Base-by-base conservation (phyloP, 1,140 invertebrate genomes). In the Samia ricini region DNA sequence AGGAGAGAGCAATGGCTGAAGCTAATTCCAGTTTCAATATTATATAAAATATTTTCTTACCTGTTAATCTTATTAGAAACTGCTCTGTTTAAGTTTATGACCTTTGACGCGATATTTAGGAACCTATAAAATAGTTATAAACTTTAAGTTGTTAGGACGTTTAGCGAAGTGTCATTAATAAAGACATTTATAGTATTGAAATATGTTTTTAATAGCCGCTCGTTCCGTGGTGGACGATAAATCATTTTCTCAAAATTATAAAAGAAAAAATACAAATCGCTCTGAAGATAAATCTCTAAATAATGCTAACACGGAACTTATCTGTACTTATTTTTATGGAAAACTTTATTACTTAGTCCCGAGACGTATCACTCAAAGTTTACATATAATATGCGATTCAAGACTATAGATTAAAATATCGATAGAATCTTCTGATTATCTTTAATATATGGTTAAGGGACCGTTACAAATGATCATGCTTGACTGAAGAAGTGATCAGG, bases 291-390 rank as follows among this genome's bases (percentile, higher is more conserved):
- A n/a, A n/a, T n/a, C n/a, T n/a, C n/a, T n/a, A n/a, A n/a, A n/a
- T n/a, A n/a, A n/a, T n/a, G n/a, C n/a, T n/a, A 54, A 26, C 56
- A 20, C 26, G 56, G 19, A 57, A 36, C 18, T 57, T 6, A 20
- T 33, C n/a, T n/a, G n/a, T n/a, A n/a, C n/a, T 36, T 19, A 42
- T 42, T 42, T 42, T 42, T 42, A 42, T 42, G 33, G 33, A 57
- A 56, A 29, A 56, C 55, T 33, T 19, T 56, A 23, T 26, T 24
- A 42, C 15, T 59, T 42, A 59, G 42, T 50, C 36, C 22, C 50
- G 57, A 59, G 22, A 48, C 10, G 12, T 48, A 59, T 49, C 57
- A 59, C 42, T 49, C 42, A n/a, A 18, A 49, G 22, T 15, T 55
- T 12, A 55, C 24, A 24, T 18, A 55, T 55, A 55, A 15, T 55